Evolutionary conservation across 2,888 invertebrate genomes (phyloP).

Genomic region (Fissipunctia ypsillon): DNA sequence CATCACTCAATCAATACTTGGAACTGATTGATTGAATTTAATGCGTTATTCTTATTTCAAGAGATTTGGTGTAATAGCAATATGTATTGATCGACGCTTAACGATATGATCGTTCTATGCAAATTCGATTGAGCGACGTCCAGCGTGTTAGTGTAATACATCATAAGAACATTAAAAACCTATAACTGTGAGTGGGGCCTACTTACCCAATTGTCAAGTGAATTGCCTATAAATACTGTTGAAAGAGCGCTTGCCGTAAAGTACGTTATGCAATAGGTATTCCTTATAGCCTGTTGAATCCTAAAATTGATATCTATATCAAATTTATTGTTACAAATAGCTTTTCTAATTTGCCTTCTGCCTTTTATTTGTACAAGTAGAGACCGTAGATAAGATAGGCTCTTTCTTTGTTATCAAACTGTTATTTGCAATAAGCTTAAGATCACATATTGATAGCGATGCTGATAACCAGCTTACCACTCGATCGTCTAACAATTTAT

Average conservation of each 20-base stretch:
- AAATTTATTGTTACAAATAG: slow-evolving; percentile 51
- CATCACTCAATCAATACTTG: slow-evolving; percentile 26
- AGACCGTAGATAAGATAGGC: slow-evolving; percentile 84
- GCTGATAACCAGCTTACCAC: slow-evolving; percentile 81
- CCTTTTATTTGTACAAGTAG: slow-evolving; percentile 75
- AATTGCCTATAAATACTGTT: slow-evolving; percentile 11
- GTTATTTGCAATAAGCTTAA: slow-evolving; percentile 88
- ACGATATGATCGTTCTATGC: neutral
- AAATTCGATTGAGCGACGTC: neutral
- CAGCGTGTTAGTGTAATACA: slow-evolving; percentile 11
- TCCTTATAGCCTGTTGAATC: slow-evolving; percentile 13
- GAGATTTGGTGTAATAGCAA: slow-evolving; percentile 15
- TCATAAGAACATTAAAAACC: neutral
- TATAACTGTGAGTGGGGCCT: neutral
- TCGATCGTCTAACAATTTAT: slow-evolving; percentile 78
- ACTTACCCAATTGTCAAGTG: slow-evolving; percentile 9
- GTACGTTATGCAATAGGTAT: slow-evolving; percentile 12
- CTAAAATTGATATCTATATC: slow-evolving; percentile 41
- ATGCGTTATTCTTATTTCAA: slow-evolving; percentile 18
- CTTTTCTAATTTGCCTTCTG: slow-evolving; percentile 62
- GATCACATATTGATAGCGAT: slow-evolving; percentile 86
- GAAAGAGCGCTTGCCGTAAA: slow-evolving; percentile 14
- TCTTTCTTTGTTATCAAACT: slow-evolving; percentile 84
- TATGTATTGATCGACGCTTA: neutral
- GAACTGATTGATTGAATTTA: slow-evolving; percentile 26